A percentile compares a stretch with the other conserved stretches of the same genome.
Conservation (phyloP, 2,888 invertebrate species). For the Heliconius sara region DNA sequence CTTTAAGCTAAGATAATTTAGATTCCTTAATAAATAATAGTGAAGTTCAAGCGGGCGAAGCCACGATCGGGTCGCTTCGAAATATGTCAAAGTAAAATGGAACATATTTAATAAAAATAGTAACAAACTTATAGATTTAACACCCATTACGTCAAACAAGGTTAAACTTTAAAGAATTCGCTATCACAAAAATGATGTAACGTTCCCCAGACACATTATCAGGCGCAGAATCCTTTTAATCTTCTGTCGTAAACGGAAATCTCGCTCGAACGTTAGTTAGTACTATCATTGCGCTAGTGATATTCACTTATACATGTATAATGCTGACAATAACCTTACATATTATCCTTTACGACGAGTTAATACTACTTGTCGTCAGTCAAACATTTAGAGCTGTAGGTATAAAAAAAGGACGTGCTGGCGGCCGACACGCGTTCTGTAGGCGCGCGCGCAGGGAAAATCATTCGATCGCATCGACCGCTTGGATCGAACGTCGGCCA, state of each 20-base stretch:
- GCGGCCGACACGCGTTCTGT: slow-evolving; percentile 60
- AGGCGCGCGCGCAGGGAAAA: slow-evolving; percentile 73
- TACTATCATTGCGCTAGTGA: slow-evolving; percentile 68
- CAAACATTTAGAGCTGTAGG: slow-evolving; percentile 76
- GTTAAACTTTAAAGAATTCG: slow-evolving; percentile 47
- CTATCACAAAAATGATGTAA: slow-evolving; percentile 67
- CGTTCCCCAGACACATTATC: slow-evolving; percentile 66
- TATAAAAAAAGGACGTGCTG: slow-evolving; percentile 79
- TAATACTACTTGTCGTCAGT: slow-evolving; percentile 76
- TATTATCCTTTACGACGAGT: slow-evolving; percentile 82
- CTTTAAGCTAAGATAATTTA: too few species aligned
- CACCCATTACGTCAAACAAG: slow-evolving; percentile 49
- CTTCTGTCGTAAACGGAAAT: slow-evolving; percentile 78
- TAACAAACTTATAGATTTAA: slow-evolving; percentile 45
- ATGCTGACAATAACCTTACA: slow-evolving; percentile 78
- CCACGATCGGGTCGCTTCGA: too few species aligned
- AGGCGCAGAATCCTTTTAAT: slow-evolving; percentile 76
- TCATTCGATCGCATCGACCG: slow-evolving; percentile 73
- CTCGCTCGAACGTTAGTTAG: slow-evolving; percentile 67
- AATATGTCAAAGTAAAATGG: not conserved
- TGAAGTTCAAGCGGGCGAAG: too few species aligned
- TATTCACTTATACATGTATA: slow-evolving; percentile 58
- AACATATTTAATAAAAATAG: slow-evolving; percentile 16
- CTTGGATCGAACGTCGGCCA: slow-evolving; percentile 69
- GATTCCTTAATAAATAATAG: too few species aligned